A percentile compares a stretch with the other conserved stretches of the same genome.
phyloP scores from a whole-genome alignment of 2,113 vertebrate genomes.

The Catagonus wagneri region DNA sequence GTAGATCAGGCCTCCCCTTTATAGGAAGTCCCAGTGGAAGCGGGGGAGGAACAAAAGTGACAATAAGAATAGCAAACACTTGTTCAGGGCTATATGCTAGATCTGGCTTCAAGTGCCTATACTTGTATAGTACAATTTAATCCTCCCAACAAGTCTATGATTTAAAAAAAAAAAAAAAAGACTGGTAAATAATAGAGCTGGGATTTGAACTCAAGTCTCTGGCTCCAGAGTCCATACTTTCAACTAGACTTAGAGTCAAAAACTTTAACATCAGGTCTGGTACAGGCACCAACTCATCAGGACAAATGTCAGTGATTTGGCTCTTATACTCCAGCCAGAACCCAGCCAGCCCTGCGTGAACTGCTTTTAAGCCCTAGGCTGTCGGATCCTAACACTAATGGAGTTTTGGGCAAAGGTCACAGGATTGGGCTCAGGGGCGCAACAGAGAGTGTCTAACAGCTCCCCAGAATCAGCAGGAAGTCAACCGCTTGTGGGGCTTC shows the following conservation, averaged over 20 bases:
- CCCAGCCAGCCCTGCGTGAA: background rate
- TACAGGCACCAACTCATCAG: background rate
- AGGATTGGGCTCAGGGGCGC: fast-evolving
- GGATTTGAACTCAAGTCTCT: background rate
- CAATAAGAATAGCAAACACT: background rate
- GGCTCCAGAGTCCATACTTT: background rate
- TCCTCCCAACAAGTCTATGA: background rate
- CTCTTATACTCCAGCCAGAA: too few species aligned
- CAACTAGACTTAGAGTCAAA: background rate
- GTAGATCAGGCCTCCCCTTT: background rate
- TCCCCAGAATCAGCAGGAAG: background rate
- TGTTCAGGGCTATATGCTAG: fast-evolving
- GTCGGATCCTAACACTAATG: background rate
- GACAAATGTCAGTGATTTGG: background rate
- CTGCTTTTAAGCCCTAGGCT: too few species aligned
- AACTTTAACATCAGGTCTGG: background rate
- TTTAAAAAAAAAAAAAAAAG: background rate
- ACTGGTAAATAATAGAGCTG: background rate
- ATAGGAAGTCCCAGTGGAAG: background rate
- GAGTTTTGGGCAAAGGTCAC: background rate
- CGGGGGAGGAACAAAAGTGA: background rate
- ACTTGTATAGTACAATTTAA: fast-evolving
- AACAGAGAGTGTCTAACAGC: background rate
- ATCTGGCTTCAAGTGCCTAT: background rate
- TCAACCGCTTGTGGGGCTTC: background rate